phyloP scores from a whole-genome alignment of 2,888 invertebrate genomes.

The Cistogaster globosa region DNA sequence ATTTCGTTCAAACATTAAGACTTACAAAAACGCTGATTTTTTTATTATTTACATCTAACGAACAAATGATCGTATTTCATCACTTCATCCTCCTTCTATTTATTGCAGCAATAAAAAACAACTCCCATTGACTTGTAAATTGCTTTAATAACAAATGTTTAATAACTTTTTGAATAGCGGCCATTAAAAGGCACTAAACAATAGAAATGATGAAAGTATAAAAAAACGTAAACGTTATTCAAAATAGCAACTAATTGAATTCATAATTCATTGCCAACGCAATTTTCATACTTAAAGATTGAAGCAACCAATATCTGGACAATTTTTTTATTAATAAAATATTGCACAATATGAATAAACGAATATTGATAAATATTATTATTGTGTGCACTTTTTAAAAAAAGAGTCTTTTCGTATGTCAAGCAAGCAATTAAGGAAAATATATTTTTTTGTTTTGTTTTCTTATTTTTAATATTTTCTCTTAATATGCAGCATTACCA shows the following conservation, averaged over 20 bases:
- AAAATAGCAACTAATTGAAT: constrained; percentile 72
- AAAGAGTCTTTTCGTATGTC: too few species aligned
- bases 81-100: constrained; percentile 10
- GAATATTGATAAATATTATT: too few species aligned
- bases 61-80: constrained; percentile 59
- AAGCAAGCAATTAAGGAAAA: too few species aligned
- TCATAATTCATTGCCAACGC: constrained; percentile 72
- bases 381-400: too few species aligned
- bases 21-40: not conserved
- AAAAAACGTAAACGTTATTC: constrained; percentile 27
- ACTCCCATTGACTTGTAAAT: constrained; percentile 26
- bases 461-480: too few species aligned
- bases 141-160: constrained; percentile 42
- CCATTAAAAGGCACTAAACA: constrained; percentile 51
- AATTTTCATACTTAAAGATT: constrained; percentile 50
- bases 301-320: not conserved
- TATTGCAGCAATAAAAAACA: not conserved
- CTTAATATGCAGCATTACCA: too few species aligned
- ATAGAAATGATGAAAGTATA: constrained; percentile 31
- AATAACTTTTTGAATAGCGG: constrained; percentile 46
- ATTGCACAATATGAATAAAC: too few species aligned
- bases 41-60: constrained; percentile 35
- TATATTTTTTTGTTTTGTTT: too few species aligned
- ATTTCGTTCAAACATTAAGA: not conserved
- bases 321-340: not conserved